A percentile compares a stretch with the other conserved stretches of the same genome.
These are phyloP conservation scores for Sorex maritimensis DNA, from an alignment of 2,797 vertebrate species.

Conservation along the genomic window DNA sequence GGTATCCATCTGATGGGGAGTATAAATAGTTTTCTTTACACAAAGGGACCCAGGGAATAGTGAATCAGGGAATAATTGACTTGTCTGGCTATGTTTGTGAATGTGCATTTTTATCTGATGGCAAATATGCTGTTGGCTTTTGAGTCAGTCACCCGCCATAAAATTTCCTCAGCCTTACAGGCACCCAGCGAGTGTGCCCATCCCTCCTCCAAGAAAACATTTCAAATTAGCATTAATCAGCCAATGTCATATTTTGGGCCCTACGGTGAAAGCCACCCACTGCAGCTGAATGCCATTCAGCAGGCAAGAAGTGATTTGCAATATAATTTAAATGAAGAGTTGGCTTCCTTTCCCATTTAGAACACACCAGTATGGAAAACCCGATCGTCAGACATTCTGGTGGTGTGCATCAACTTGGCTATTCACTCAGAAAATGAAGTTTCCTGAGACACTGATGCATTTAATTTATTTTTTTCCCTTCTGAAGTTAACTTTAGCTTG, in stretches of 20 bases:
- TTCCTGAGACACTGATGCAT: conserved; percentile 81
- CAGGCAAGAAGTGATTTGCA: conserved; percentile 88
- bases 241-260: conserved; percentile 72
- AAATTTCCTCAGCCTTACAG: conserved; percentile 79
- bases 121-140: conserved; percentile 88
- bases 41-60: conserved; percentile 85
- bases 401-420: conserved; percentile 83
- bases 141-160: conserved; percentile 86
- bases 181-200: conserved; percentile 54
- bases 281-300: conserved; percentile 81
- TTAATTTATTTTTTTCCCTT: conserved; percentile 84
- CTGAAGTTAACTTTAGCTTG: conserved; percentile 85
- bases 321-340: conserved; percentile 87
- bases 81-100: conserved; percentile 86
- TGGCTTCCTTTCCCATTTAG: conserved; percentile 87
- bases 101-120: conserved; percentile 89
- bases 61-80: conserved; percentile 89
- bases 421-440: conserved; percentile 85
- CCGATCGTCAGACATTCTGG: conserved; percentile 85
- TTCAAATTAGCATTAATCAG: conserved; percentile 89
- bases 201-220: conserved; percentile 68
- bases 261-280: conserved; percentile 79
- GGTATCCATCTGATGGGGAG: conserved; percentile 84
- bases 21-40: conserved; percentile 87
- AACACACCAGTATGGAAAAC: conserved; percentile 83